phyloP scores from a whole-genome alignment of 1,140 invertebrate species.

The Macrocentrus cingulum region DNA sequence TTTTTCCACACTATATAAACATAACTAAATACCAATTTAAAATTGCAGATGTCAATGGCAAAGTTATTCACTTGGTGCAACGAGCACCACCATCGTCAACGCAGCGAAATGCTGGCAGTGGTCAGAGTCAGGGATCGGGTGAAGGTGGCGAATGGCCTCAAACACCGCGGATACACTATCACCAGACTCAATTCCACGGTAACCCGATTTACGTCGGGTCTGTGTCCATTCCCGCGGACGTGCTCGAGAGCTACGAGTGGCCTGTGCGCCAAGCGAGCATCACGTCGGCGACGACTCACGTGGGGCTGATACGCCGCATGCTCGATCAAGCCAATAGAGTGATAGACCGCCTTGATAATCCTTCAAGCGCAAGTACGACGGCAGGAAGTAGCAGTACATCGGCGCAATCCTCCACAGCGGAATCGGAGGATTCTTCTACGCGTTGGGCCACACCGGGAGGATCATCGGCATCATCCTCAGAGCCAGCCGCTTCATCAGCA shows the following conservation, averaged over 20 bases:
- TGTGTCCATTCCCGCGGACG: slow-evolving; percentile 64
- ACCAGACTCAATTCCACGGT: slow-evolving; percentile 51
- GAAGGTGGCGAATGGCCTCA: slow-evolving; percentile 34
- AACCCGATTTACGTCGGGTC: slow-evolving; percentile 68
- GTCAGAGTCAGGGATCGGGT: slow-evolving; percentile 42
- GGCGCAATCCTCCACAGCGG: background rate
- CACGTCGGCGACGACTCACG: slow-evolving; percentile 52
- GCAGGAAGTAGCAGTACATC: slow-evolving; percentile 5
- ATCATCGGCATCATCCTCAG: slow-evolving; percentile 8
- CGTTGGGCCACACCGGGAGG: no score
- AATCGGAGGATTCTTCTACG: no score
- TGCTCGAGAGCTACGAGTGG: slow-evolving; percentile 60
- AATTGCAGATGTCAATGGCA: slow-evolving; percentile 80
- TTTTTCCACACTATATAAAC: no score
- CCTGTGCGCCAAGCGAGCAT: slow-evolving; percentile 48
- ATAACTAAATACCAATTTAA: no score
- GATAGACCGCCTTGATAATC: slow-evolving; percentile 56
- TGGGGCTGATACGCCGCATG: slow-evolving; percentile 54
- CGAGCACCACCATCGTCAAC: slow-evolving; percentile 67
- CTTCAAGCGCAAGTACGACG: slow-evolving; percentile 30
- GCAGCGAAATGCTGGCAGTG: slow-evolving; percentile 43
- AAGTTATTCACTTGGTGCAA: slow-evolving; percentile 93
- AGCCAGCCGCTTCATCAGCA: slow-evolving; percentile 17
- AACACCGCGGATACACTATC: slow-evolving; percentile 37
- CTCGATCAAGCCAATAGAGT: slow-evolving; percentile 47